Evolutionary conservation across 53 echinoderm and acorn worm species (phyloP), one percentile per base, ranked within the genome.

Genomic region (Apostichopus leukothele): DNA sequence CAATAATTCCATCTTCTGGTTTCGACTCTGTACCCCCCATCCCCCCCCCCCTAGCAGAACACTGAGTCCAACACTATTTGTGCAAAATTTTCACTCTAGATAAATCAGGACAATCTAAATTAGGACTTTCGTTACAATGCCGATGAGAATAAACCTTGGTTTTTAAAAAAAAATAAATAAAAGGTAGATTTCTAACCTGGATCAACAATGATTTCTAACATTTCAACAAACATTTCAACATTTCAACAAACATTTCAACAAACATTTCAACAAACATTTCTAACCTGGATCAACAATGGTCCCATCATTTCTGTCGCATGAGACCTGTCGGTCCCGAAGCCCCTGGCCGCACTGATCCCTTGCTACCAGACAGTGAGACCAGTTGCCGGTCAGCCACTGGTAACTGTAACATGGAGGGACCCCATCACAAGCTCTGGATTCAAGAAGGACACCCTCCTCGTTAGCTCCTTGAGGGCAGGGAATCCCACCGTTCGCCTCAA

Each of bases 321-420:
- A 73, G 52, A 99, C 94, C 75, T 94, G 88, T 60, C 99, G 94
- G 5, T 92, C 93, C 89, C 92, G 92, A 7, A 95, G 89, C 8
- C 99, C 99, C 87, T 88, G 92, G 6, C 99, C 99, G 79, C 99
- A 99, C 18, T 67, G 85, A 73, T 83, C 90, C 59, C 90, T 92
- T 0, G 94, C 57, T 21, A 96, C 94, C 79, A 89, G 90, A 91
- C 99, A 99, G 6, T 81, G 86, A 12, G 84, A 87, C 99, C 99
- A 99, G 25, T 67, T 76, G n/a, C 86, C 85, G 5, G 76, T 74
- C 26, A 88, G 60, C 99, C 99, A 99, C 1, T 83, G 92, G 88
- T 93, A 99, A 9, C 80, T 93, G 60, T 96, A 96, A 84, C 99
- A 99, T 12, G 94, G 96, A 5, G 90, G 89, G 0, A 94, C 79